Base-by-base conservation (phyloP, 2,888 invertebrate genomes). In the Odiellus spinosus region DNA sequence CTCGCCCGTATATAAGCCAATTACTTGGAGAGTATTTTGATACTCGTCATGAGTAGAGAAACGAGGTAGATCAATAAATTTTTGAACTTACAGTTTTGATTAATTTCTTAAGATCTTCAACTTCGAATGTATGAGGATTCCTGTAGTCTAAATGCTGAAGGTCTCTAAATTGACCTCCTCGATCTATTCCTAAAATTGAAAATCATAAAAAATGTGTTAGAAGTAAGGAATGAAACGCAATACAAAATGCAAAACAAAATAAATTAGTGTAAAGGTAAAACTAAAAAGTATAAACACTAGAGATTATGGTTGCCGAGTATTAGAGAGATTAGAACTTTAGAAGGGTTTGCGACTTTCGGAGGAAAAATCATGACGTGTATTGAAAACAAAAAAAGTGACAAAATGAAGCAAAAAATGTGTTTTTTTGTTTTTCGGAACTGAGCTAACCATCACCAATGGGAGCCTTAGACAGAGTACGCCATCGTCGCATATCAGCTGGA, bases 101-200 rank as follows among this genome's bases (percentile, higher is more conserved):
- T 3, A 98, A 74, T 64, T 82, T 87, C 58, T 83, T 81, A 55
- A 98, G 72, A 72, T 98, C 98, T 53, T 85, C 81, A 56, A 88
- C 80, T 69, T 93, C 93, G 64, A 98, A 98, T 0, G 87, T 87
- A 58, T 90, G 82, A 2, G 82, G 80, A 66, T 95, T 95, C 1
- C 67, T 67, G 55, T 86, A 81, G 65, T 96, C 93, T 44, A 98
- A 60, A 71, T 98, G 96, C 3, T 72, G 26, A 26, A 26, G 26
- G 26, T 26, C 26, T 44, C 42, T 44, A 43, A 32, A 11, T 14
- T 15, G 26, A 4, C 45, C 42, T 44, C 48, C 47, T 14, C 51
- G 41, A 46, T 55, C 42, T 10, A 52, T 38, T 40, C 51, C 53
- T 53, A 32, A 35, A 19, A 26, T 26, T 26, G 26, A 26, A 26